phyloP scores from a whole-genome alignment of 53 echinoderm and acorn worm genomes.

The Antedon mediterranea region DNA sequence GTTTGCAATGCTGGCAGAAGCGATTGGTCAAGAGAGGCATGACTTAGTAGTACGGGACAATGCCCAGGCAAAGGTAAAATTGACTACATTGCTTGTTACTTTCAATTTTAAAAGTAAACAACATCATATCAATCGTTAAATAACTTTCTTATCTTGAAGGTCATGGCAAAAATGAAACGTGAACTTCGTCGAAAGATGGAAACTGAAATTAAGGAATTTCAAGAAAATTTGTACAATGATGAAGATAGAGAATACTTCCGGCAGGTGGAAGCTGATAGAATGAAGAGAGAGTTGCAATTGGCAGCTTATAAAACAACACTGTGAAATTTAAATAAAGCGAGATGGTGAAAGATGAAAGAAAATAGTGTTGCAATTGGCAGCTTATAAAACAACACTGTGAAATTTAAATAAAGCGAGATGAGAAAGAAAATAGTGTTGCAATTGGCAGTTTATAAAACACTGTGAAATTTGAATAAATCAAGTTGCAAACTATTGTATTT shows the following conservation, averaged over 20 bases:
- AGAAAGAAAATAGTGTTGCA: slow-evolving; percentile 55
- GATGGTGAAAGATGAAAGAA: too few relatives aligned
- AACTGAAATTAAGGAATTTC: slow-evolving; percentile 65
- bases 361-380: slow-evolving; percentile 42
- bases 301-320: slow-evolving; percentile 68
- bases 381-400: slow-evolving; percentile 56
- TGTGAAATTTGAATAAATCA: not conserved
- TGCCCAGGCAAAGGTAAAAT: slow-evolving; percentile 75
- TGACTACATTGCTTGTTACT: too few relatives aligned
- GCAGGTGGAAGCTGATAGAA: slow-evolving; percentile 69
- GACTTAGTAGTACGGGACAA: slow-evolving; percentile 61
- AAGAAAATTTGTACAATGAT: slow-evolving; percentile 67
- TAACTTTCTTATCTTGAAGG: slow-evolving; percentile 19
- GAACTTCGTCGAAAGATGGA: slow-evolving; percentile 84
- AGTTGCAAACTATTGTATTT: too few relatives aligned
- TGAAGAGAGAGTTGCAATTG: slow-evolving; percentile 47
- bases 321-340: not conserved
- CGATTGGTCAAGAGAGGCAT: slow-evolving; percentile 63
- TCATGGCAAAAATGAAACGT: slow-evolving; percentile 65
- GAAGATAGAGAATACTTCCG: slow-evolving; percentile 85
- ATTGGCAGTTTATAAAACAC: slow-evolving; percentile 61
- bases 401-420: not conserved
- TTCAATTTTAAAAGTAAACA: not conserved
- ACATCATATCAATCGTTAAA: not conserved
- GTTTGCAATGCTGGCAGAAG: slow-evolving; percentile 73